Evolutionary conservation across 30 jellyfish, hydroid and myxozoan species (phyloP).

Genomic region (Turritopsis rubra): DNA sequence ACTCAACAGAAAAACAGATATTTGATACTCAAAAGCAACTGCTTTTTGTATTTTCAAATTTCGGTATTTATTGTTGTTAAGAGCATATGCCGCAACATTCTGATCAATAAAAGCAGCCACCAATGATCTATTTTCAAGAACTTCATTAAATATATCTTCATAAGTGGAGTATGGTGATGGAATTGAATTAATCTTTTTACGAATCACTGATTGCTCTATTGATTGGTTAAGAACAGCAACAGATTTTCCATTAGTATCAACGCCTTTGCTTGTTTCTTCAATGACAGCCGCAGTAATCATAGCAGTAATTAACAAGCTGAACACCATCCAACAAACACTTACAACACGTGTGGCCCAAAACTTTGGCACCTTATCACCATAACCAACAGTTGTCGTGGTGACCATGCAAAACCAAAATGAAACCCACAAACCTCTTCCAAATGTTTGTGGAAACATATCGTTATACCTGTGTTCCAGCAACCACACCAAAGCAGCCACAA

Average conservation of each 20-base stretch:
- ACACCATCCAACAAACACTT: conserved; percentile 11
- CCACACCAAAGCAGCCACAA: conserved; percentile 13
- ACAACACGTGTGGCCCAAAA: conserved; percentile 12
- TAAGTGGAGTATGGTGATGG: neutral
- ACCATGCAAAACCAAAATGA: conserved; percentile 20
- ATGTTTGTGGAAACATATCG: conserved; percentile 7
- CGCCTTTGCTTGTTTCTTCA: neutral
- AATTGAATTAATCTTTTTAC: neutral
- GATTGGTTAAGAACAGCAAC: neutral
- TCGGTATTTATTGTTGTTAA: neutral
- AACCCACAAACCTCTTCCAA: conserved; percentile 21
- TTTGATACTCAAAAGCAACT: neutral
- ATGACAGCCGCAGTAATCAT: conserved; percentile 16
- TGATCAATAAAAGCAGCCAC: conserved; percentile 12
- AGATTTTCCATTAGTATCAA: neutral
- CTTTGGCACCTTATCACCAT: conserved; percentile 18
- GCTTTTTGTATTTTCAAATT: conserved; percentile 2
- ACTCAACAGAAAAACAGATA: neutral
- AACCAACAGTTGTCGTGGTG: conserved; percentile 27
- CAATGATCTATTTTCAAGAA: neutral
- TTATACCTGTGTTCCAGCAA: conserved; percentile 1
- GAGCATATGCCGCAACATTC: neutral
- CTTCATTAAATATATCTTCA: conserved; percentile 3
- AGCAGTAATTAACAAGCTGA: neutral
- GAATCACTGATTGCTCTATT: neutral